Evolutionary conservation across 2,797 vertebrate genomes (phyloP), one percentile per base, ranked within the genome.

Genomic region (Dryobates pubescens): DNA sequence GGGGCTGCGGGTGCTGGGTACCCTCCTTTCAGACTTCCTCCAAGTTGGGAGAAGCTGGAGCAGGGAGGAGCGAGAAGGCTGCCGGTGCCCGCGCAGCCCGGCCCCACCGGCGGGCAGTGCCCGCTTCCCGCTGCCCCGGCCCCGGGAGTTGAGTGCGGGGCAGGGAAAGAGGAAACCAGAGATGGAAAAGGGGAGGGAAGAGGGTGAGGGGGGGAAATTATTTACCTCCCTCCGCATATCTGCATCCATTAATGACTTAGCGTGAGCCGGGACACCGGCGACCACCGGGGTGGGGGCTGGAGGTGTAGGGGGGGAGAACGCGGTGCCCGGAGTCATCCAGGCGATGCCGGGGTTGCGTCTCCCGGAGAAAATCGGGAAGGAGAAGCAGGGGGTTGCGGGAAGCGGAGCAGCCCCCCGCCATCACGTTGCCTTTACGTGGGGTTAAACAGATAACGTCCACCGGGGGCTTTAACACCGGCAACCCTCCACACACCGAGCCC

Each of bases 401-500:
- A 91, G 90, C 86, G 57, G 53, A 95, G 94, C 95, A 47, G 45
- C 92, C 86, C 79, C 77, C 92, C 14, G 78, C 65, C 70, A 91
- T 97, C 97, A 97, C 97, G 97, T 94, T 92, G 96, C 77, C 92
- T 61, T 95, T 89, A 93, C 97, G 97, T 95, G 90, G 82, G 93
- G 93, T 95, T 96, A 93, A 95, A 76, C 54, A 83, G 82, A 92
- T 77, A 85, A 96, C 97, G 96, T 94, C 86, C 90, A 78, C 45
- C 51, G 76, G 85, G 67, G 72, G 84, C 72, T 81, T 23, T 34
- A 32, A 89, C 84, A 95, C 91, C 92, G 62, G 74, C 93, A 70
- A 26, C 75, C 72, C 88, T 89, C 90, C 88, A 10, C 45, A 47
- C 45, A 29, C 30, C 6, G 36, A 41, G 57, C 30, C 69, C 56